Percentiles rank a stretch among this genome's conserved stretches.
phyloP scores from a whole-genome alignment of 2,113 vertebrate genomes.

The Ophiodon elongatus region DNA sequence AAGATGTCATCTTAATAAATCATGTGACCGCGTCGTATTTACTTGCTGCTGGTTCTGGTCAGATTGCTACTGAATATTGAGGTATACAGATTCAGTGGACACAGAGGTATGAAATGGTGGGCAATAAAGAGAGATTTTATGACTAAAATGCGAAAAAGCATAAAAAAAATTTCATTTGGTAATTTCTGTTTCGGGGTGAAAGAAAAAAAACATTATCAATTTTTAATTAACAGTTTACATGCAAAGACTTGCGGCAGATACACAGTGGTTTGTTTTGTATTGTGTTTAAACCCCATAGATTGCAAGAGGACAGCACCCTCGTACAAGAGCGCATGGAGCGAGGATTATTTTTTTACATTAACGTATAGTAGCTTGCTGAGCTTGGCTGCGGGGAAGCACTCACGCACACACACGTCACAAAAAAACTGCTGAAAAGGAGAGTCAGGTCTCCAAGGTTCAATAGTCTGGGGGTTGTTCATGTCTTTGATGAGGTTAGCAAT shows the following conservation, averaged over 20 bases:
- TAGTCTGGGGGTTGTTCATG: conserved; percentile 69
- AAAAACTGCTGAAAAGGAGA: conserved; percentile 72
- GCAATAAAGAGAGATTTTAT: neutral
- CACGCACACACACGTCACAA: conserved; percentile 14
- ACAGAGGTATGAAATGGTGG: neutral
- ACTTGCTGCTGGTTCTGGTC: conserved; percentile 18
- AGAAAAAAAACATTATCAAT: no score
- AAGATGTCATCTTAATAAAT: conserved; percentile 77
- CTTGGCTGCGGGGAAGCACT: conserved; percentile 22
- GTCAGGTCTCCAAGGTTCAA: conserved; percentile 74
- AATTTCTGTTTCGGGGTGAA: neutral
- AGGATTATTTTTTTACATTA: conserved; percentile 67
- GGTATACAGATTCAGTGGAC: neutral
- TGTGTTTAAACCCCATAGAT: no score
- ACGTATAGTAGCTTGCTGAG: conserved; percentile 60
- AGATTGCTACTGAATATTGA: conserved; percentile 19
- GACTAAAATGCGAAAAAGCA: neutral
- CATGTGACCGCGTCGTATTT: conserved; percentile 44
- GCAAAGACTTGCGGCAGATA: no score
- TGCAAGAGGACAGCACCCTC: conserved; percentile 16
- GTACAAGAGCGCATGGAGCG: conserved; percentile 46
- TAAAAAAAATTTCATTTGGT: neutral
- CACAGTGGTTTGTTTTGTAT: no score
- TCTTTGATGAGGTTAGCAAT: conserved; percentile 77
- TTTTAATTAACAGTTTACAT: no score